phyloP scores from a whole-genome alignment of 1,140 invertebrate species.

The Solenopsis fugax region DNA sequence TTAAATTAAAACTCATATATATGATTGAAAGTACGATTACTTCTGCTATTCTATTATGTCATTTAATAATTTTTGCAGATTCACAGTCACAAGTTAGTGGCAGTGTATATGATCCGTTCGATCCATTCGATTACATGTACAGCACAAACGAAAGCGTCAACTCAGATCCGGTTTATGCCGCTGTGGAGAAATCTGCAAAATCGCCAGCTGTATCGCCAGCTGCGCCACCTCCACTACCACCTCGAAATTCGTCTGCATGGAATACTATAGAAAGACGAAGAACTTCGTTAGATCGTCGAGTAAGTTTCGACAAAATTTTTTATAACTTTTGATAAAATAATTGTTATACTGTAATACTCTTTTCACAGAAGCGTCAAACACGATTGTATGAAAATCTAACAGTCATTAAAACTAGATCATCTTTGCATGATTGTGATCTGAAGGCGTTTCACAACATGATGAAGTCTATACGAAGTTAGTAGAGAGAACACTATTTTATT shows the following conservation, averaged over 20 bases:
- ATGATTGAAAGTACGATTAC: not conserved
- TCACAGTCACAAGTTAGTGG: constrained; percentile 88
- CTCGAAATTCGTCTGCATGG: constrained; percentile 88
- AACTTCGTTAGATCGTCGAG: constrained; percentile 85
- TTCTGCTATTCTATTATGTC: constrained; percentile 2
- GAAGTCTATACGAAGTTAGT: constrained; percentile 90
- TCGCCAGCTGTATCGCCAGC: constrained; percentile 87
- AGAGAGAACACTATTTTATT: constrained; percentile 50
- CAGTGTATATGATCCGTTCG: constrained; percentile 94
- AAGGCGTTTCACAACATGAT: constrained; percentile 94
- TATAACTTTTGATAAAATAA: not conserved
- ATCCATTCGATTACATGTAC: constrained; percentile 95
- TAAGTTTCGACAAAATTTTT: constrained; percentile 67
- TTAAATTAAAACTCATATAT: not conserved
- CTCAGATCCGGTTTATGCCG: constrained; percentile 92
- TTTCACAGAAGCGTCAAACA: constrained; percentile 85
- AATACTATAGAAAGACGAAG: constrained; percentile 86
- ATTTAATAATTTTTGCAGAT: constrained; percentile 73
- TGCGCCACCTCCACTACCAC: constrained; percentile 88
- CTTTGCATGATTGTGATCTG: constrained; percentile 91
- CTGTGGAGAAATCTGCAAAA: constrained; percentile 90
- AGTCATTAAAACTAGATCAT: constrained; percentile 88
- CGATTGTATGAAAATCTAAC: constrained; percentile 91
- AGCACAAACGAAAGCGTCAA: constrained; percentile 91
- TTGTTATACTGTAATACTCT: constrained; percentile 38